Evolutionary conservation across 2,113 vertebrate genomes (phyloP).

Genomic region (Madoqua kirkii): DNA sequence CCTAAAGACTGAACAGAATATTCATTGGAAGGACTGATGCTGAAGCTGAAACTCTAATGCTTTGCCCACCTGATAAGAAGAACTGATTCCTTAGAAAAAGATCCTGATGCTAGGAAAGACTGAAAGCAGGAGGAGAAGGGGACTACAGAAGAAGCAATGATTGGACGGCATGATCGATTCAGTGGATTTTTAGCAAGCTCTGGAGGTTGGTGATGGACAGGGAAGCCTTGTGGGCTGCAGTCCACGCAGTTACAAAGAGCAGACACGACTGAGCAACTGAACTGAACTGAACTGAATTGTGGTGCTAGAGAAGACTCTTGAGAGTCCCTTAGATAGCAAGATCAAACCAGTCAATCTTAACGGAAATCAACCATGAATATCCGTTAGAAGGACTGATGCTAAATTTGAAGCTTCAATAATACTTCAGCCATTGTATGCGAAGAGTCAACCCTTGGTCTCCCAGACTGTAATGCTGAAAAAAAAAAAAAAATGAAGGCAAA

Average conservation of each 20-base stretch:
- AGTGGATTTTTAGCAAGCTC: neutral
- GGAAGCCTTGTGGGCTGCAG: neutral
- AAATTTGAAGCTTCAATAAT: neutral
- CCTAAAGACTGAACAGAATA: neutral
- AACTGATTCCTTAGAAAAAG: neutral
- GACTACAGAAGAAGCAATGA: neutral
- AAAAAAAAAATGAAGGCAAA: neutral
- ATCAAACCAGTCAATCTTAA: neutral
- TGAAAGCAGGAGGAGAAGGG: neutral
- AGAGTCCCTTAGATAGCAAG: neutral
- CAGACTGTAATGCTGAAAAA: neutral
- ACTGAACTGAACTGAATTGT: neutral
- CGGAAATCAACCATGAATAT: neutral
- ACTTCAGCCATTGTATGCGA: accelerated
- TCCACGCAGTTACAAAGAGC: neutral
- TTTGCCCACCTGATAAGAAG: neutral
- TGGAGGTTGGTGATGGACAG: neutral
- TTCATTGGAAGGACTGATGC: neutral
- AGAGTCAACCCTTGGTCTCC: neutral
- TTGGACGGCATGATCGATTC: neutral
- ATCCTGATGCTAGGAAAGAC: neutral
- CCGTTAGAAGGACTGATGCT: neutral
- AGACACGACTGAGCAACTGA: neutral
- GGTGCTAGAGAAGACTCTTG: neutral
- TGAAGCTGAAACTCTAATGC: neutral